A percentile compares a stretch with the other conserved stretches of the same genome.
Conservation (phyloP, 2,888 invertebrate genomes). For the Stegophylla sp. region DNA sequence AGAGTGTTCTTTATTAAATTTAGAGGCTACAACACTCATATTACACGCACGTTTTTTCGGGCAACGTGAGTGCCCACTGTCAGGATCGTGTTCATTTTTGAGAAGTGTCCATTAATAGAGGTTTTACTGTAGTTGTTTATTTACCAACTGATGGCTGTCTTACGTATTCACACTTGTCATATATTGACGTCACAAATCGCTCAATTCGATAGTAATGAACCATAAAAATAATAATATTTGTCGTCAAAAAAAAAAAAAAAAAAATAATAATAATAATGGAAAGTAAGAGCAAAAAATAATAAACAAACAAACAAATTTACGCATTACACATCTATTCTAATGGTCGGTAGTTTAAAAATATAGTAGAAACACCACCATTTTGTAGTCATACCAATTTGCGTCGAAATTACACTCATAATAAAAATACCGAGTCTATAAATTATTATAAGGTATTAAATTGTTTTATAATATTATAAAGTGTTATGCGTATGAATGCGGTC, state of each 20-base stretch:
- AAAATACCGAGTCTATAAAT: neutral
- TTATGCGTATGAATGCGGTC: no score
- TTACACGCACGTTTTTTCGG: no score
- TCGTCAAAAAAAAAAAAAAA: constrained; percentile 13
- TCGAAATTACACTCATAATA: neutral
- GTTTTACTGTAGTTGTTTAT: no score
- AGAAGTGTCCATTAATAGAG: no score
- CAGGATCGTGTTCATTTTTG: no score
- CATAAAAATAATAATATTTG: constrained; percentile 33
- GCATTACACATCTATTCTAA: neutral
- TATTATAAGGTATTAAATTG: no score
- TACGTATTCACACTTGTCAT: neutral
- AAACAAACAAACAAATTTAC: neutral
- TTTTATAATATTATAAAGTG: no score
- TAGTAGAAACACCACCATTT: neutral
- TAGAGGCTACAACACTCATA: no score
- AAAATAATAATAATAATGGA: constrained; percentile 7
- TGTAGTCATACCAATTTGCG: neutral
- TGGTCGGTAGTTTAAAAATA: neutral
- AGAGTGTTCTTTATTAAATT: no score
- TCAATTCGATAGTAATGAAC: constrained; percentile 9
- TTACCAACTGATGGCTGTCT: no score
- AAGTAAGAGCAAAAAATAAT: constrained; percentile 40
- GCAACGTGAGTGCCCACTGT: no score
- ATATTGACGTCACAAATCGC: constrained; percentile 26